A percentile compares a stretch with the other conserved stretches of the same genome.
These are phyloP conservation scores for Hypolimnas misippus DNA, from an alignment of 2,888 invertebrate genomes.

Conservation along the genomic window DNA sequence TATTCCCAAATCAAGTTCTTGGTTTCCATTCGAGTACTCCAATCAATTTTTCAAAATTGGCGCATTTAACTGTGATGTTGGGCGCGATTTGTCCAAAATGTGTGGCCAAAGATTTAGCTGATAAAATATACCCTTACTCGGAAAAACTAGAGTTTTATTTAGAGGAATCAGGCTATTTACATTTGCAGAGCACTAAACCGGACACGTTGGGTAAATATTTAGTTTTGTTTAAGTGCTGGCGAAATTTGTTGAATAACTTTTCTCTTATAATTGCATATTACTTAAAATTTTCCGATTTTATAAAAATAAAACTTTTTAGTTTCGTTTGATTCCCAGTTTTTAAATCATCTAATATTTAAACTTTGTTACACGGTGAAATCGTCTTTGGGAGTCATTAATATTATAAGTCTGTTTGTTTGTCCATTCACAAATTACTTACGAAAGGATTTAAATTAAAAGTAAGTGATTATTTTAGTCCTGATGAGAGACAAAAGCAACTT, in stretches of 20 bases:
- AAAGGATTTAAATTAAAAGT: too few species aligned
- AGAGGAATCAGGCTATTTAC: conserved; percentile 86
- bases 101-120: conserved; percentile 70
- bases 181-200: conserved; percentile 92
- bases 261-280: neutral
- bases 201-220: conserved; percentile 88
- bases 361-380: too few species aligned
- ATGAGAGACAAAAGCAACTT: too few species aligned
- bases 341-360: too few species aligned
- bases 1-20: conserved; percentile 85
- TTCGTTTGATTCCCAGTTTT: neutral
- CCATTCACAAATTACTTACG: too few species aligned
- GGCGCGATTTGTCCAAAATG: conserved; percentile 80
- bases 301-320: neutral
- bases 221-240: conserved; percentile 1
- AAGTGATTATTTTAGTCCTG: too few species aligned
- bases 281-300: neutral
- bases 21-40: conserved; percentile 87
- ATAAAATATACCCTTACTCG: conserved; percentile 80
- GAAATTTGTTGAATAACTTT: conserved; percentile 4
- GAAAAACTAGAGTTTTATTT: conserved; percentile 60
- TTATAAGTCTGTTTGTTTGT: too few species aligned
- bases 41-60: conserved; percentile 59
- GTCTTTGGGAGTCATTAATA: too few species aligned
- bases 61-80: conserved; percentile 61